Percentiles rank a stretch among this genome's conserved stretches.
Evolutionary conservation across 2,888 invertebrate genomes (phyloP).

Genomic region (Dasypogon diadema): DNA sequence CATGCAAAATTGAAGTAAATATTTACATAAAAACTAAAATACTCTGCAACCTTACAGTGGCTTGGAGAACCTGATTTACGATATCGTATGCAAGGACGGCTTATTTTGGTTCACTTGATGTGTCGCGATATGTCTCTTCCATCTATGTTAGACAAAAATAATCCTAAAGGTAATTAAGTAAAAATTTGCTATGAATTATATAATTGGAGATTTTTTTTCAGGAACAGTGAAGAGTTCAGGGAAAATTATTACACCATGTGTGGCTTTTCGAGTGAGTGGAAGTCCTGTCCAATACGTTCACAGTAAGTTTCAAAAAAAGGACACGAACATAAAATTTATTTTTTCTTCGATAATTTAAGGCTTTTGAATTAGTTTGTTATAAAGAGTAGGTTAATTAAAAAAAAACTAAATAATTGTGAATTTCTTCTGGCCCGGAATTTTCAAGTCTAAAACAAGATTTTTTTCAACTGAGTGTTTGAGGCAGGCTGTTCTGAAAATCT

Average conservation of each 20-base stretch:
- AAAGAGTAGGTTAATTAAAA: no score
- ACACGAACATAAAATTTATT: no score
- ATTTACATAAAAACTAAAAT: no score
- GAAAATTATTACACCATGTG: conserved; percentile 84
- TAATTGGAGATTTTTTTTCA: background rate
- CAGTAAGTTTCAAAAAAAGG: conserved; percentile 70
- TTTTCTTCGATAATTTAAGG: no score
- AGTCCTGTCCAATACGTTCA: conserved; percentile 76
- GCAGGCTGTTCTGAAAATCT: no score
- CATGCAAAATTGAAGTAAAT: no score
- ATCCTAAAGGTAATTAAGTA: conserved; percentile 51
- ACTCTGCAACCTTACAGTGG: conserved; percentile 77
- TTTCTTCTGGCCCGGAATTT: no score
- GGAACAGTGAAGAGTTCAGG: background rate
- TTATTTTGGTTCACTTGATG: conserved; percentile 82
- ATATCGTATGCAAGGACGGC: conserved; percentile 81
- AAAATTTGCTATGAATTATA: background rate
- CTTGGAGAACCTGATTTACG: conserved; percentile 83
- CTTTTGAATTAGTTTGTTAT: no score
- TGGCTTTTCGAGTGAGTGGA: conserved; percentile 87
- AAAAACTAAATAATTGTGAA: no score
- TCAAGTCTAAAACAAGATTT: no score
- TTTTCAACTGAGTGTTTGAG: no score
- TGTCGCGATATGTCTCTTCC: conserved; percentile 78
- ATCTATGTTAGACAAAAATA: conserved; percentile 68